Evolutionary conservation across 1,140 invertebrate genomes (phyloP).

Genomic region (Drosophila erecta): DNA sequence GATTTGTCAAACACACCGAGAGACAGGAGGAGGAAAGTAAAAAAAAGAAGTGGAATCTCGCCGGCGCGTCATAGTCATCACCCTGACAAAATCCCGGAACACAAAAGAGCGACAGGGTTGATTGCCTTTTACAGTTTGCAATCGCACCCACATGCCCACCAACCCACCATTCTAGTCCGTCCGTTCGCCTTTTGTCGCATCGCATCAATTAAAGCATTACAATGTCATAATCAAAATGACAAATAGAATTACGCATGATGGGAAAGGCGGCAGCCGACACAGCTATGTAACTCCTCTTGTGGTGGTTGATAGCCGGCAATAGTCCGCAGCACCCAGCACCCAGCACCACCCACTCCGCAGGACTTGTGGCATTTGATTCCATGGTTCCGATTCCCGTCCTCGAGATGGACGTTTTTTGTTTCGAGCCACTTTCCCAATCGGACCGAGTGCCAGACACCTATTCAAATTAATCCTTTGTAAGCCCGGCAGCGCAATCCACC

Average conservation of each 20-base stretch:
- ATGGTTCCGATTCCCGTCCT: slow-evolving; percentile 7
- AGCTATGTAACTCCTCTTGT: slow-evolving; percentile 35
- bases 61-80: slow-evolving; percentile 59
- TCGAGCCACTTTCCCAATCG: slow-evolving; percentile 74
- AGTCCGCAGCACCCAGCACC: background rate
- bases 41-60: slow-evolving; percentile 43
- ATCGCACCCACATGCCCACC: slow-evolving; percentile 14
- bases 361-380: slow-evolving; percentile 37
- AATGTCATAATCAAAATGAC: slow-evolving; percentile 85
- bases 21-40: slow-evolving; percentile 20
- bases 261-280: slow-evolving; percentile 75
- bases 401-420: slow-evolving; percentile 45
- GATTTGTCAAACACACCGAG: slow-evolving; percentile 62
- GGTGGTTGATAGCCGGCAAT: slow-evolving; percentile 66
- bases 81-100: slow-evolving; percentile 55
- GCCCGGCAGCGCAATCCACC: slow-evolving; percentile 44
- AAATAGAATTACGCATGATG: slow-evolving; percentile 84
- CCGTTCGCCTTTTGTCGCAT: slow-evolving; percentile 54
- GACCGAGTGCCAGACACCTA: slow-evolving; percentile 63
- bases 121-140: slow-evolving; percentile 72
- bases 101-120: slow-evolving; percentile 57
- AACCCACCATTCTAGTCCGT: slow-evolving; percentile 1
- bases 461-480: slow-evolving; percentile 80
- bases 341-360: background rate
- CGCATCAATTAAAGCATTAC: slow-evolving; percentile 84